Conservation (phyloP, 1,140 invertebrate species). For the Nebria ingens region DNA sequence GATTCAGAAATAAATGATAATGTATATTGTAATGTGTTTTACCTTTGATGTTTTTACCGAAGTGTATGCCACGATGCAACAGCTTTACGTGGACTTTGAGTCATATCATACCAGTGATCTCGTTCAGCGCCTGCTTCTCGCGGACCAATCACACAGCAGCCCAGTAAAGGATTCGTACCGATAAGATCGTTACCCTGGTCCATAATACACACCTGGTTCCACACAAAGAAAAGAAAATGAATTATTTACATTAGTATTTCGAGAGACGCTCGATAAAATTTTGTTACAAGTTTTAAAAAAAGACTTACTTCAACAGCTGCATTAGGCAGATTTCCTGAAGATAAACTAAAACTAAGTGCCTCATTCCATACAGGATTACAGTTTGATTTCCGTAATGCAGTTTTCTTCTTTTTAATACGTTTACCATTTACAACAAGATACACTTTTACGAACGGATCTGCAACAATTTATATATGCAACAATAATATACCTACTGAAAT, state of each 20-base stretch:
- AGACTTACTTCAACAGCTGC: slow-evolving; percentile 62
- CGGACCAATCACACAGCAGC: slow-evolving; percentile 58
- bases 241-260: no score
- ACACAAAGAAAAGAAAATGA: slow-evolving; percentile 13
- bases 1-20: no score
- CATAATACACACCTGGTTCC: slow-evolving; percentile 44
- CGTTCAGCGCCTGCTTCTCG: slow-evolving; percentile 47
- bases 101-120: slow-evolving; percentile 73
- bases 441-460: slow-evolving; percentile 88
- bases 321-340: slow-evolving; percentile 53
- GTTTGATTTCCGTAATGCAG: slow-evolving; percentile 74
- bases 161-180: slow-evolving; percentile 56
- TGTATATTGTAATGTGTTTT: no score
- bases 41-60: slow-evolving; percentile 38
- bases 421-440: slow-evolving; percentile 78
- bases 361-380: slow-evolving; percentile 93
- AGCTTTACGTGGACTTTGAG: slow-evolving; percentile 66
- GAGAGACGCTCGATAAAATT: slow-evolving; percentile 5
- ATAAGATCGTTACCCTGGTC: slow-evolving; percentile 55
- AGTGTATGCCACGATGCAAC: slow-evolving; percentile 77
- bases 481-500: neutral
- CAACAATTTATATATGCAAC: no score
- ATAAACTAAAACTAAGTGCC: slow-evolving; percentile 80
- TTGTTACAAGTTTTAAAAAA: no score
- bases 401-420: slow-evolving; percentile 82